Percentiles rank a stretch among this genome's conserved stretches.
phyloP scores from a whole-genome alignment of 2,797 vertebrate species.

The Sebastes reedi region DNA sequence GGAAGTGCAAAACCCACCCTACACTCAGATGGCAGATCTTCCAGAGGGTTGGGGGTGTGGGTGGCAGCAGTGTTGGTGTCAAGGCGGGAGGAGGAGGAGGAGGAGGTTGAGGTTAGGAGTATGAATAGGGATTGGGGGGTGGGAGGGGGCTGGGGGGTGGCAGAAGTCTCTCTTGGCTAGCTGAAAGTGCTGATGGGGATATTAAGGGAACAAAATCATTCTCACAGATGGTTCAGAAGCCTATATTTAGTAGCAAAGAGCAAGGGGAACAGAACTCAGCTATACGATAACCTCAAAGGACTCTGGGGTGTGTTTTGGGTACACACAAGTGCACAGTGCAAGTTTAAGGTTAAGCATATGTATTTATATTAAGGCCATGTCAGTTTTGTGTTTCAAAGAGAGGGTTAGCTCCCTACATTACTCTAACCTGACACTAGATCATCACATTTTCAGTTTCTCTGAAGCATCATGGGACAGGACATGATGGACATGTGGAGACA shows the following conservation, averaged over 20 bases:
- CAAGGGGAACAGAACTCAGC: slow-evolving; percentile 62
- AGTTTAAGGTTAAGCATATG: slow-evolving; percentile 30
- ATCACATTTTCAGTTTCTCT: slow-evolving; percentile 58
- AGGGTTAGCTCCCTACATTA: slow-evolving; percentile 6
- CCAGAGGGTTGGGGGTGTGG: slow-evolving; percentile 67
- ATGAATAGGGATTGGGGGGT: slow-evolving; percentile 63
- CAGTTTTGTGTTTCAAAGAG: slow-evolving; percentile 44
- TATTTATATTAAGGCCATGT: slow-evolving; percentile 16
- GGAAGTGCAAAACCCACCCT: slow-evolving; percentile 79
- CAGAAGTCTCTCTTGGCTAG: slow-evolving; percentile 81
- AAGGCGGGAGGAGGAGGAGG: slow-evolving; percentile 49
- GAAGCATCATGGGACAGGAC: neutral
- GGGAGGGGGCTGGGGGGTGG: slow-evolving; percentile 49
- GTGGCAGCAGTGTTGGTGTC: slow-evolving; percentile 65
- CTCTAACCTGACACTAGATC: slow-evolving; percentile 51
- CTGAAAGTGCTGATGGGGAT: slow-evolving; percentile 92
- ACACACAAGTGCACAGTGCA: slow-evolving; percentile 47
- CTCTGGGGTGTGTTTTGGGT: slow-evolving; percentile 61
- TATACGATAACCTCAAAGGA: slow-evolving; percentile 75
- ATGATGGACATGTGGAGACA: slow-evolving; percentile 1
- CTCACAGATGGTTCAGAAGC: slow-evolving; percentile 87
- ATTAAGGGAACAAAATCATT: slow-evolving; percentile 89
- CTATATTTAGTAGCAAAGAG: slow-evolving; percentile 89
- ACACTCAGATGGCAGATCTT: slow-evolving; percentile 76
- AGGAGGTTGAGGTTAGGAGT: slow-evolving; percentile 58